Evolutionary conservation across 2,797 vertebrate genomes (phyloP).

Genomic region (Pristis pectinata): DNA sequence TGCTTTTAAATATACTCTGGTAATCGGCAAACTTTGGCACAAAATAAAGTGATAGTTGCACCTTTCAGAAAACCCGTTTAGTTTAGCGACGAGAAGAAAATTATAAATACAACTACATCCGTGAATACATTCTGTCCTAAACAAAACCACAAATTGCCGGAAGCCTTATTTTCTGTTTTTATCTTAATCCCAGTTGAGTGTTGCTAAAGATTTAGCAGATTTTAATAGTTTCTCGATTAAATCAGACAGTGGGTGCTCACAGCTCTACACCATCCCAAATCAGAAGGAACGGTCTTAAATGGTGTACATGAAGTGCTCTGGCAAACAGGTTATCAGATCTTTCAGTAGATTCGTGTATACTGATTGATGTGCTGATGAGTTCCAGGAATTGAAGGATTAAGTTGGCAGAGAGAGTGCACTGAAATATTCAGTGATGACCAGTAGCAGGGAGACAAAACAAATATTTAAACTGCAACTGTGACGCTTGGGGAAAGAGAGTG

Average conservation of each 20-base stretch:
- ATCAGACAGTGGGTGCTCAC: not conserved
- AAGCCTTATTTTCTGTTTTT: not conserved
- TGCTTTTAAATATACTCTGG: not conserved
- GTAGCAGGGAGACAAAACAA: not conserved
- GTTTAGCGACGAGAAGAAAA: not conserved
- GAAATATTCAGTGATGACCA: not conserved
- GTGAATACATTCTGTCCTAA: not conserved
- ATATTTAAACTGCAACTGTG: not conserved
- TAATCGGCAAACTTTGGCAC: not conserved
- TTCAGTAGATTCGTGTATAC: not conserved
- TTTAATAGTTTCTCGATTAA: not conserved
- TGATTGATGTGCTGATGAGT: not conserved
- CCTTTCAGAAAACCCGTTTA: not conserved
- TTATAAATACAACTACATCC: not conserved
- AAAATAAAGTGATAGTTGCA: not conserved
- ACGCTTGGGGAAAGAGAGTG: not conserved
- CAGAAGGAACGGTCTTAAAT: not conserved
- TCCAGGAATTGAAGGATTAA: not conserved
- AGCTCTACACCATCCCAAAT: not conserved
- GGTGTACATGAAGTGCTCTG: not conserved
- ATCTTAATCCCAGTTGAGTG: too few relatives aligned
- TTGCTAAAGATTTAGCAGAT: not conserved
- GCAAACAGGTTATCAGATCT: not conserved
- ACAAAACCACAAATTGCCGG: too few relatives aligned
- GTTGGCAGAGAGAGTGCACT: not conserved